Evolutionary conservation across 2,797 vertebrate genomes (phyloP).

Genomic region (Parauchenoglanis ngamensis): DNA sequence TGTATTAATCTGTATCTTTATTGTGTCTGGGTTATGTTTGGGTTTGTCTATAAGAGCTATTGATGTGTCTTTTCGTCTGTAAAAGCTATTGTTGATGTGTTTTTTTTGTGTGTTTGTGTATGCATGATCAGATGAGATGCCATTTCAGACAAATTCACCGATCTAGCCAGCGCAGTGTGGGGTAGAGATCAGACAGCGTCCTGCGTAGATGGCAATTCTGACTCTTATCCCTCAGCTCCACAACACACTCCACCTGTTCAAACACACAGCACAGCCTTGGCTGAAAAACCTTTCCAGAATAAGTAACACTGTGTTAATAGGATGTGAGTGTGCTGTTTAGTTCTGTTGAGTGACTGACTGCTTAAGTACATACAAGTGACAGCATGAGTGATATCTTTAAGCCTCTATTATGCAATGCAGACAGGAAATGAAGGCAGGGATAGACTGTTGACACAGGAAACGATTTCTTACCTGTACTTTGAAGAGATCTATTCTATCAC

Average conservation of each 20-base stretch:
- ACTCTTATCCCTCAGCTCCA: slow-evolving; percentile 85
- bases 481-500: slow-evolving; percentile 82
- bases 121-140: neutral
- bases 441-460: slow-evolving; percentile 2
- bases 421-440: slow-evolving; percentile 26
- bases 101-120: neutral
- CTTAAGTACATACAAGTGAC: slow-evolving; percentile 14
- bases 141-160: slow-evolving; percentile 70
- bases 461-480: slow-evolving; percentile 77
- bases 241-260: slow-evolving; percentile 84
- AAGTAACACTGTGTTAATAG: neutral
- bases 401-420: slow-evolving; percentile 7
- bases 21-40: slow-evolving; percentile 4
- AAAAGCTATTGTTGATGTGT: neutral
- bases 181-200: slow-evolving; percentile 80
- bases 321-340: neutral
- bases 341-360: neutral
- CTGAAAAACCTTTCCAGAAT: neutral
- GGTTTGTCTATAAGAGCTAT: neutral
- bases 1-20: slow-evolving; percentile 31
- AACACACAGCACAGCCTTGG: slow-evolving; percentile 44
- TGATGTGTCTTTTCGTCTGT: neutral
- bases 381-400: neutral
- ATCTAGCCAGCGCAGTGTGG: slow-evolving; percentile 79
- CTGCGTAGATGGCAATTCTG: slow-evolving; percentile 81